Conservation (phyloP, 1,140 invertebrate species). For the Vanessa atalanta region DNA sequence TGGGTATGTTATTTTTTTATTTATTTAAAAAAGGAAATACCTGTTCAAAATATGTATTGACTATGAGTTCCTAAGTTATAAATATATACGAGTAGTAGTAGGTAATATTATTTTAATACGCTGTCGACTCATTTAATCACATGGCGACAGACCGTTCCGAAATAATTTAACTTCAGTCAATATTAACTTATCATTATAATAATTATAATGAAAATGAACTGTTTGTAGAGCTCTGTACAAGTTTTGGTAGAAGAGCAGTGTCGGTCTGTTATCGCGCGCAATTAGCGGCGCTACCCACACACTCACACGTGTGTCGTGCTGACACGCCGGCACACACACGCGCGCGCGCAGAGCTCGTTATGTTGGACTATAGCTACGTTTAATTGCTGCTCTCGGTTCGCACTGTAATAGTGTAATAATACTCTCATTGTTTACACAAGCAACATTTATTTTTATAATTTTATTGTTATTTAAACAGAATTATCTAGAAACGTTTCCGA, state of each 20-base stretch:
- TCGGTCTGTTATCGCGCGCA: constrained; percentile 35
- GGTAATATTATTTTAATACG: too few relatives aligned
- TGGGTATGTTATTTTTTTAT: too few relatives aligned
- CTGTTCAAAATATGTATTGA: too few relatives aligned
- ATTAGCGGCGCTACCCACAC: constrained; percentile 33
- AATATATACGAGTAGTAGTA: too few relatives aligned
- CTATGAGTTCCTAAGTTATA: too few relatives aligned
- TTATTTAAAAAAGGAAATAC: too few relatives aligned
- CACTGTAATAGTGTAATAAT: constrained; percentile 27
- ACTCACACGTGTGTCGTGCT: not conserved
- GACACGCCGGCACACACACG: not conserved
- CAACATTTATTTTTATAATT: constrained; percentile 31
- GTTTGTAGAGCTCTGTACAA: constrained; percentile 3
- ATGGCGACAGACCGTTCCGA: not conserved
- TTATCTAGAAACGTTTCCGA: constrained; percentile 28
- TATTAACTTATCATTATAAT: not conserved
- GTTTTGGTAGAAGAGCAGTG: constrained; percentile 14
- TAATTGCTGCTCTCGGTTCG: constrained; percentile 14
- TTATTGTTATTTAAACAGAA: constrained; percentile 25
- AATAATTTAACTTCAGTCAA: not conserved
- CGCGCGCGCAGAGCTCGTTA: constrained; percentile 3
- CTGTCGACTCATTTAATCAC: too few relatives aligned
- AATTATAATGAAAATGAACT: not conserved
- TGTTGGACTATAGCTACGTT: constrained; percentile 2
- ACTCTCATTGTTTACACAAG: constrained; percentile 28